Percentiles rank a stretch among this genome's conserved stretches.
These are phyloP conservation scores for Ectropis crepuscularia DNA, from an alignment of 2,888 invertebrate genomes.

Conservation along the genomic window DNA sequence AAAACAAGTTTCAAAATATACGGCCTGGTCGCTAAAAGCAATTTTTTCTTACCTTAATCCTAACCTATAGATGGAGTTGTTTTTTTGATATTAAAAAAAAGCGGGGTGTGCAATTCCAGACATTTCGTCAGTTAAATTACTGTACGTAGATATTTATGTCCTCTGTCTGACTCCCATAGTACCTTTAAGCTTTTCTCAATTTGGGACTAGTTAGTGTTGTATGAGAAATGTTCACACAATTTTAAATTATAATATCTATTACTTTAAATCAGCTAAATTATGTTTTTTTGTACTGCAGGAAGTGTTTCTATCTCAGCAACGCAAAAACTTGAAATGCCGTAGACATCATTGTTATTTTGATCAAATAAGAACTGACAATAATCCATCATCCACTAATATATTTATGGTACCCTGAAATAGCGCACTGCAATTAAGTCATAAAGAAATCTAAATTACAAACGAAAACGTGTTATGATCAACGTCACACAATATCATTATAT, in stretches of 20 bases:
- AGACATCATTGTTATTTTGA: constrained; percentile 8
- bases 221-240: no score
- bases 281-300: constrained; percentile 6
- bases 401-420: constrained; percentile 24
- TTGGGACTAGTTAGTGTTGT: no score
- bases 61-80: no score
- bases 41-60: no score
- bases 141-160: no score
- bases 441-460: constrained; percentile 13
- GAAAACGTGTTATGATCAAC: background rate
- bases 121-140: no score
- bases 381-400: constrained; percentile 28
- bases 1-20: no score
- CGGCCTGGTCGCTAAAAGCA: no score
- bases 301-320: background rate
- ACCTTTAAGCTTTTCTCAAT: no score
- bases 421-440: constrained; percentile 22
- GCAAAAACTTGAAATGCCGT: constrained; percentile 4
- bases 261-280: background rate
- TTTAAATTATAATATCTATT: background rate
- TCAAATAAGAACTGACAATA: constrained; percentile 6
- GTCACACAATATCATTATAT: background rate
- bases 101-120: no score
- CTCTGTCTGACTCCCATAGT: no score
- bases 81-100: no score